Percentiles rank a stretch among this genome's conserved stretches.
Evolutionary conservation across 2,888 invertebrate genomes (phyloP).

Genomic region (Drosophila putrida): DNA sequence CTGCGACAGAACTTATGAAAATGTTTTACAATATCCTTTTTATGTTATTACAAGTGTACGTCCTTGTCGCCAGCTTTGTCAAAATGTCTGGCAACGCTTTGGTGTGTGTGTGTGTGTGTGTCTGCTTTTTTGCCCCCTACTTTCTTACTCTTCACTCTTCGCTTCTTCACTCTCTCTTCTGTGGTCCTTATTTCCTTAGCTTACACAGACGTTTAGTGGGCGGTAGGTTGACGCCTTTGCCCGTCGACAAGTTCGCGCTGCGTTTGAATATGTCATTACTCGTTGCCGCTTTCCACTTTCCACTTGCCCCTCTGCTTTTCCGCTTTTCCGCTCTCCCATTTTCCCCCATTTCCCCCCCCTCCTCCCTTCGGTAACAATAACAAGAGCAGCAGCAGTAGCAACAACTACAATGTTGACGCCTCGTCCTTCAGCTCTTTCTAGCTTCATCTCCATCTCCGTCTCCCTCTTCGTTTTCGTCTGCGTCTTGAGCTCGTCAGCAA

Average conservation of each 20-base stretch:
- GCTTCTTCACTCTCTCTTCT: too few relatives aligned
- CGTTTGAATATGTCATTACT: conserved; percentile 77
- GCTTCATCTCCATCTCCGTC: not conserved
- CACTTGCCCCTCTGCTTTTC: not conserved
- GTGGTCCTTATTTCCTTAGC: conserved; percentile 20
- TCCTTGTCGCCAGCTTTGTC: conserved; percentile 84
- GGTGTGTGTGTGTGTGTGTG: conserved; percentile 9
- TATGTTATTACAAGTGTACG: conserved; percentile 83
- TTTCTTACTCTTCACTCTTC: conserved; percentile 2
- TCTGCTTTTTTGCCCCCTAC: conserved; percentile 1
- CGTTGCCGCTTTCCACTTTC: conserved; percentile 32
- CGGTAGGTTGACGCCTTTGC: conserved; percentile 58
- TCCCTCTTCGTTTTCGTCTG: not conserved
- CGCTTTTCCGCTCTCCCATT: too few relatives aligned
- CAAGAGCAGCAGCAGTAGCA: conserved; percentile 30
- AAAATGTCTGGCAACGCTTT: conserved; percentile 80
- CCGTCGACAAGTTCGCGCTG: conserved; percentile 78
- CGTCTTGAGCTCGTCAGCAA: conserved; percentile 47
- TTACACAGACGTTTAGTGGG: conserved; percentile 25
- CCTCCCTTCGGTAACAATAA: conserved; percentile 17
- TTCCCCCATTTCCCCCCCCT: not conserved
- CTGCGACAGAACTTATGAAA: conserved; percentile 80
- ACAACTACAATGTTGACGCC: conserved; percentile 71
- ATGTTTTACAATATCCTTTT: conserved; percentile 84
- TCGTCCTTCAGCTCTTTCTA: conserved; percentile 43